Base-by-base conservation (phyloP, 2,888 invertebrate genomes). In the Neuroscelio doddi region DNA sequence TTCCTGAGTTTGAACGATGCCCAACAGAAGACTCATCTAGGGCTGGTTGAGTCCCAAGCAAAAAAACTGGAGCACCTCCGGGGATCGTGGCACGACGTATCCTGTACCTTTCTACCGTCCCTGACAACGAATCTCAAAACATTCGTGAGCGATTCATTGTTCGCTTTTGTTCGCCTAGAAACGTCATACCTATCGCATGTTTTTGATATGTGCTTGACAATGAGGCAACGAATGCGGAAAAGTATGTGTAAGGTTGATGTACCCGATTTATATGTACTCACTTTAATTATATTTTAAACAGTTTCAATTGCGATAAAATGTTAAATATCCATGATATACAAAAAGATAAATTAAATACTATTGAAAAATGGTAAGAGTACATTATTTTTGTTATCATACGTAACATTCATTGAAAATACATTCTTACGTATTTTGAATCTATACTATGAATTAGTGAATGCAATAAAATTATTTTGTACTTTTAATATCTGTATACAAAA, bases 91-190 rank as follows among this genome's bases (percentile, higher is more conserved):
- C 53, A 34, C 45, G 46, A 14, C 17, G 42, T 17, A 47, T 36
- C 34, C 36, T 29, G 53, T 69, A 64, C 69, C 69, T 64, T 62
- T 65, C 65, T 64, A 62, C 68, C 62, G 57, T 55, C 58, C 50
- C 61, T 68, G 69, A 70, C 71, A 71, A 65, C 67, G 61, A 65
- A 58, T 59, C 61, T 70, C 71, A 71, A 70, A 71, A 68, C 71
- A 70, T 61, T 67, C 64, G 66, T 68, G 67, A 66, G 59, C 67
- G 61, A 62, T 42, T 66, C 68, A 71, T 71, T 71, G 69, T 71
- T 49, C 64, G 47, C 64, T 62, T 64, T 67, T 69, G 69, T 69
- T 56, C 58, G 53, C 34, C 63, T 56, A 62, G 58, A 69, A 67
- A 70, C 61, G 65, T 63, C 68, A 70, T 70, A 70, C 69, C 67